Base-by-base conservation (phyloP, 2,888 invertebrate species). In the Hypselothyrea guttata region DNA sequence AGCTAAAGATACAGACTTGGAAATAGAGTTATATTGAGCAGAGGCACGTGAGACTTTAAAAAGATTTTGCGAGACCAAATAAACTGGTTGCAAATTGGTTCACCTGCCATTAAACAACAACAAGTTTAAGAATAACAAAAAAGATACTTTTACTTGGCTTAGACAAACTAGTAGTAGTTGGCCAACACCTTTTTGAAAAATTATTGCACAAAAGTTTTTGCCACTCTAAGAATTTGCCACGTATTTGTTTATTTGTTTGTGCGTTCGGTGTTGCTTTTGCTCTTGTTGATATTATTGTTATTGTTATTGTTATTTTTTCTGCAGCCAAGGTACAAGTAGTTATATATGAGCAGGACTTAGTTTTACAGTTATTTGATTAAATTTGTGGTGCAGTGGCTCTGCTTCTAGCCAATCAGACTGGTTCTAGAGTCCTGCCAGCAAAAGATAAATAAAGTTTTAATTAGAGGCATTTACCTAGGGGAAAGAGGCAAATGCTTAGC, bases 321-420 rank as follows among this genome's bases (percentile, higher is more conserved):
- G 28, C 48, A 34, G 53, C 41, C 40, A 48, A 57, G 46, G 74
- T 53, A 41, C 16, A 33, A 52, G 48, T 61, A 47, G 45, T 47
- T 68, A 37, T 55, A 40, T 48, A 51, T 46, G 12, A 51, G 38
- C 18, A 46, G 55, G 46, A 62, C 46, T 61, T 57, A 37, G 63
- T 56, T 77, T 51, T 51, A 35, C 35, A 56, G 41, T 81, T 75
- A 55, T 74, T 84, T 72, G 82, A 79, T 79, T 84, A 79, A 77
- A 70, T 77, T 75, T 78, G 69, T 57, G 65, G 65, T 48, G 63
- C 2, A 40, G 66, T 58, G 28, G 38, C 38, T 27, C 12, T 12
- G 27, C 22, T 47, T 45, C 13, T 12, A 35, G 31, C 45, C 67
- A 70, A 71, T 67, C 72, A 57, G 49, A 38, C 48, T 48, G 53